phyloP scores from a whole-genome alignment of 2,888 invertebrate species.

The Galerucella nymphaeae region DNA sequence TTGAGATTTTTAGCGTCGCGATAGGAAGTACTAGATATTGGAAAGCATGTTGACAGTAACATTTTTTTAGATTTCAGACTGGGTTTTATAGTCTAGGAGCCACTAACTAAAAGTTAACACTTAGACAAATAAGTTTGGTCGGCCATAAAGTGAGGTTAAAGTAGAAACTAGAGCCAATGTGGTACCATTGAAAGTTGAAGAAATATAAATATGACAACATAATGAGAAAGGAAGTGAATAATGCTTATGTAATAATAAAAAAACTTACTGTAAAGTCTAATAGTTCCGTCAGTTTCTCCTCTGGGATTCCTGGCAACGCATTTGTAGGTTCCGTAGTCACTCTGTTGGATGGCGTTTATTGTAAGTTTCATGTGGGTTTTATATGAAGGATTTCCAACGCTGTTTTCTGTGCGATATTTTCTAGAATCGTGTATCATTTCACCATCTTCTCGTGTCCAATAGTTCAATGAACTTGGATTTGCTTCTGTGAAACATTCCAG shows the following conservation, averaged over 20 bases:
- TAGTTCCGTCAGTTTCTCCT: conserved; percentile 90
- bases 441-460: conserved; percentile 89
- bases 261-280: conserved; percentile 87
- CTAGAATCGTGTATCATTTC: conserved; percentile 88
- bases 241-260: neutral
- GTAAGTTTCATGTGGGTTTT: conserved; percentile 90
- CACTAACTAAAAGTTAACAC: no score
- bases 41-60: neutral
- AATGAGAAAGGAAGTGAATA: no score
- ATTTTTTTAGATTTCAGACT: neutral
- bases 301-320: conserved; percentile 91
- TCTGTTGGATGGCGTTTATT: conserved; percentile 79
- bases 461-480: conserved; percentile 89
- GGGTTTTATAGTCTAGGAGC: no score
- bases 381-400: conserved; percentile 76
- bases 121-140: no score
- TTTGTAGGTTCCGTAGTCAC: conserved; percentile 89
- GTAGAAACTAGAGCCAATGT: no score
- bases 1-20: neutral
- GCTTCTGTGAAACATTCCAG: conserved; percentile 92
- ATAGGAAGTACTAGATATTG: neutral
- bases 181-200: no score
- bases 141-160: no score
- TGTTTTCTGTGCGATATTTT: conserved; percentile 84
- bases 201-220: no score